Conservation (phyloP, 1,140 invertebrate species). For the Macrosteles quadrilineatus region DNA sequence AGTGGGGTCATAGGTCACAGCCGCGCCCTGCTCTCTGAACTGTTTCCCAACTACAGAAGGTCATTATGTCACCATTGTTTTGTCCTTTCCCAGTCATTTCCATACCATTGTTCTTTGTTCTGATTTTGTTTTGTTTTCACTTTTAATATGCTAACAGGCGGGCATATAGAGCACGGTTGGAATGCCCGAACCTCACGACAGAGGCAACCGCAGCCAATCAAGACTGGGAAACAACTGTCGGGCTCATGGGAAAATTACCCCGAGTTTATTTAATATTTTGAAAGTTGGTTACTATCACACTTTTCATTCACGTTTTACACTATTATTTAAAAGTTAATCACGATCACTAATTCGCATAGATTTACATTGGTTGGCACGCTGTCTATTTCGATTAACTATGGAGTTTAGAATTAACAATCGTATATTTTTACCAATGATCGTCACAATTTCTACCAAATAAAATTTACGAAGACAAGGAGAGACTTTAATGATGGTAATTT, state of each 20-base stretch:
- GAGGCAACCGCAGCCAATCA: background rate
- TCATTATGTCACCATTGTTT: constrained; percentile 12
- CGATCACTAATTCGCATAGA: too few species aligned
- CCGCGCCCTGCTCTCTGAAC: background rate
- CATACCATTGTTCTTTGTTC: background rate
- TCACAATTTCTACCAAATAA: too few species aligned
- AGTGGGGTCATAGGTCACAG: background rate
- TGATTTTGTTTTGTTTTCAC: background rate
- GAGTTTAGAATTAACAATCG: too few species aligned
- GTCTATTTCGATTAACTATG: too few species aligned
- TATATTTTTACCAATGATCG: too few species aligned
- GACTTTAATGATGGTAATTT: too few species aligned
- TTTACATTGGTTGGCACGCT: too few species aligned
- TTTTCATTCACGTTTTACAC: background rate
- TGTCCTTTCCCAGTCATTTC: background rate
- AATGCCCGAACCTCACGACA: background rate
- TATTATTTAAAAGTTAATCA: too few species aligned
- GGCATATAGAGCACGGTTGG: too few species aligned
- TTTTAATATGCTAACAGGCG: too few species aligned
- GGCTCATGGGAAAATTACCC: background rate
- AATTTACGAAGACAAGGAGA: too few species aligned
- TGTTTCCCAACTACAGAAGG: background rate
- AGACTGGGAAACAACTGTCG: background rate
- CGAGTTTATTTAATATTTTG: background rate
- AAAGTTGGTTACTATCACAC: background rate